A percentile compares a stretch with the other conserved stretches of the same genome.
Evolutionary conservation across 1,140 invertebrate species (phyloP).

Genomic region (Apis laboriosa): DNA sequence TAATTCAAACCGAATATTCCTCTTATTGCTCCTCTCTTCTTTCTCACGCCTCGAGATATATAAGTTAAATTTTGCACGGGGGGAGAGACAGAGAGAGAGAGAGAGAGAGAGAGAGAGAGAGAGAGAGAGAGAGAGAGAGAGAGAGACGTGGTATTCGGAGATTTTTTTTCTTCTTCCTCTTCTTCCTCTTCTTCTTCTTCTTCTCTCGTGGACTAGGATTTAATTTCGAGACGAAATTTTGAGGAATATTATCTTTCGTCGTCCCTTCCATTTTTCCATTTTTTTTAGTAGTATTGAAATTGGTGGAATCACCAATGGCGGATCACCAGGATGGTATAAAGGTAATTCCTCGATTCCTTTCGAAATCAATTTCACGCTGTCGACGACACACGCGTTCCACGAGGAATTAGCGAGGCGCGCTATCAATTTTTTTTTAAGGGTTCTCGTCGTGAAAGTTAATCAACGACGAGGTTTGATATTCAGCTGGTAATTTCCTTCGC

Average conservation of each 20-base stretch:
- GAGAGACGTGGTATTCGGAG: too few species aligned
- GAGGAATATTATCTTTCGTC: too few species aligned
- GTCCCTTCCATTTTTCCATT: too few species aligned
- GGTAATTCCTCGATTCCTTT: neutral
- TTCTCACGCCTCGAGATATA: neutral
- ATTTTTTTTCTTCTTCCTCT: neutral
- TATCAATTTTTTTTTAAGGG: slow-evolving; percentile 12
- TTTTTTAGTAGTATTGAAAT: neutral
- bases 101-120: too few species aligned
- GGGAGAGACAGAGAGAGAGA: too few species aligned
- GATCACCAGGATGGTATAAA: neutral
- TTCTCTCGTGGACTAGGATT: too few species aligned
- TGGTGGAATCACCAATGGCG: too few species aligned
- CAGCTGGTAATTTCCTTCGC: slow-evolving; percentile 27
- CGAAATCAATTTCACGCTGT: slow-evolving; percentile 4
- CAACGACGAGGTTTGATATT: neutral
- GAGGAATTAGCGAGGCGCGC: neutral
- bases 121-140: too few species aligned
- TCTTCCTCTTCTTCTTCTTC: too few species aligned
- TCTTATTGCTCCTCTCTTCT: neutral
- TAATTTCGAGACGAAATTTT: too few species aligned
- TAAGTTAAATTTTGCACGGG: neutral
- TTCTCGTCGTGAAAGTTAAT: neutral
- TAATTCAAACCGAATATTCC: slow-evolving; percentile 27
- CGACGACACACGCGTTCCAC: neutral